phyloP scores from a whole-genome alignment of 1,140 invertebrate species.

The Zophobas morio region DNA sequence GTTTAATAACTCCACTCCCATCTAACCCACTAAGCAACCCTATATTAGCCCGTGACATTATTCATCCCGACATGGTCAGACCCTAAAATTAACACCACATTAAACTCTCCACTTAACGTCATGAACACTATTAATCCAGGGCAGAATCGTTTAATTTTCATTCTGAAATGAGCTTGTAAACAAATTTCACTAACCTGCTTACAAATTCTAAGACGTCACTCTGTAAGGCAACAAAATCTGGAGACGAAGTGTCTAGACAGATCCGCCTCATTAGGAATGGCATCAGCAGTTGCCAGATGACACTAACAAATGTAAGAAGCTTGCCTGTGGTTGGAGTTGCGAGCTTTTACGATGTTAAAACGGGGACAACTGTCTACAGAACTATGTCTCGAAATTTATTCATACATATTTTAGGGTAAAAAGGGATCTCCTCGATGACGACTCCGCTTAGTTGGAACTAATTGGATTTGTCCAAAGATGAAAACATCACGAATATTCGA shows the following conservation, averaged over 20 bases:
- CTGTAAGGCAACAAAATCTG: neutral
- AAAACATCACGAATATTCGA: too few relatives aligned
- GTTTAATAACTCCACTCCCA: too few relatives aligned
- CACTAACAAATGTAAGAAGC: neutral
- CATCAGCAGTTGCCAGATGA: neutral
- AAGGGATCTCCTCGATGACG: too few relatives aligned
- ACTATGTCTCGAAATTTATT: neutral
- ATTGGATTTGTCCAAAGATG: too few relatives aligned
- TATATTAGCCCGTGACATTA: too few relatives aligned
- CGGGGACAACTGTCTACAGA: neutral
- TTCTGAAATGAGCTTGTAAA: neutral
- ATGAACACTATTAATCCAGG: neutral
- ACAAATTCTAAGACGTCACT: neutral
- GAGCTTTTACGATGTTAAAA: neutral
- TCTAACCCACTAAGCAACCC: too few relatives aligned
- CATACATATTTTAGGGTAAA: too few relatives aligned
- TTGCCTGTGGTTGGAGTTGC: neutral
- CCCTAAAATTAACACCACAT: neutral
- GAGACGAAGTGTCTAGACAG: neutral
- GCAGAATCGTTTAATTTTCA: neutral
- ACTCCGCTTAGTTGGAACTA: too few relatives aligned
- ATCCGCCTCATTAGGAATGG: neutral
- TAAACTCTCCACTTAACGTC: constrained; percentile 2
- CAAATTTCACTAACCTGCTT: neutral
- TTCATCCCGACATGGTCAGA: neutral